Percentiles rank a stretch among this genome's conserved stretches.
phyloP scores from a whole-genome alignment of 2,888 invertebrate species.

The Acrobasis repandana region DNA sequence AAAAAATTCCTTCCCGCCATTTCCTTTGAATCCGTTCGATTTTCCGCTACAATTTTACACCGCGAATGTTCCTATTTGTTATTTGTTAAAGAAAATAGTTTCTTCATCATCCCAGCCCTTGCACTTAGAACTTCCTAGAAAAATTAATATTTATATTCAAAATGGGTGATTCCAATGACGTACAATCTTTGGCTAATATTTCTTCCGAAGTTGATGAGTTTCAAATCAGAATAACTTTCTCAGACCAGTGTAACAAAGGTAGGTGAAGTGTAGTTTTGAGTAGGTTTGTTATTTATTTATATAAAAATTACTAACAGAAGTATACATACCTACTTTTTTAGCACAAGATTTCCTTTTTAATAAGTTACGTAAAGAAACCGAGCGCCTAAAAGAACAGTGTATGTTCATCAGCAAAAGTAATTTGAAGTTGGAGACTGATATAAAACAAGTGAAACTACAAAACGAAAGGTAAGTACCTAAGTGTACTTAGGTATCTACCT shows the following conservation, averaged over 20 bases:
- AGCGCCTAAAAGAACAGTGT: constrained; percentile 53
- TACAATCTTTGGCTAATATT: constrained; percentile 56
- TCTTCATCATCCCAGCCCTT: too few relatives aligned
- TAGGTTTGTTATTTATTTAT: neutral
- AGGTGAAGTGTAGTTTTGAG: constrained; percentile 27
- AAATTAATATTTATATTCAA: neutral
- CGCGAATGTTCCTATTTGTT: too few relatives aligned
- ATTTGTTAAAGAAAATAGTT: too few relatives aligned
- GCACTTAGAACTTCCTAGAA: too few relatives aligned
- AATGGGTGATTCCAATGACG: constrained; percentile 56
- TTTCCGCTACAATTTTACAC: too few relatives aligned
- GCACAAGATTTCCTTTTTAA: constrained; percentile 60
- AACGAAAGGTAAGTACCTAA: constrained; percentile 60
- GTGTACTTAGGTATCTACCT: too few relatives aligned
- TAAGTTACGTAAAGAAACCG: constrained; percentile 55
- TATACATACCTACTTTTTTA: constrained; percentile 34
- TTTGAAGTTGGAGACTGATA: constrained; percentile 59
- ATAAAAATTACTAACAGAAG: neutral
- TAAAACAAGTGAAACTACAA: constrained; percentile 59
- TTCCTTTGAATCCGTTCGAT: too few relatives aligned
- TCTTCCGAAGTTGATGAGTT: constrained; percentile 60
- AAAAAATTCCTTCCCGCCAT: too few relatives aligned
- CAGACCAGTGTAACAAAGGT: constrained; percentile 68
- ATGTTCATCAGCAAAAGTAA: constrained; percentile 54
- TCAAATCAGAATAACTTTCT: constrained; percentile 55